phyloP scores from a whole-genome alignment of 2,113 vertebrate genomes.

The Lamprotornis superbus region DNA sequence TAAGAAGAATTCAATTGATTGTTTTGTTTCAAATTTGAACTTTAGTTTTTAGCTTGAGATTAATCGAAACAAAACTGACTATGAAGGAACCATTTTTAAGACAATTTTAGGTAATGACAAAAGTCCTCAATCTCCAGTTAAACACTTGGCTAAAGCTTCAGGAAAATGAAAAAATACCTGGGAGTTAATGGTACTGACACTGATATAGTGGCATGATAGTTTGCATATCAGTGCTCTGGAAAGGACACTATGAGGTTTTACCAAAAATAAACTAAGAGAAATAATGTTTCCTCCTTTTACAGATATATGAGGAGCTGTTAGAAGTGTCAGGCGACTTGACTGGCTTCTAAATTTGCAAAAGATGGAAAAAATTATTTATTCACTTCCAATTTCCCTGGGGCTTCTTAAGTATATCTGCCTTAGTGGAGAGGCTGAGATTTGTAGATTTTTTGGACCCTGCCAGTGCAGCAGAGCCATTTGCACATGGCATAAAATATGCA shows the following conservation, averaged over 20 bases:
- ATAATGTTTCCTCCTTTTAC: neutral
- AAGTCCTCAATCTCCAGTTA: neutral
- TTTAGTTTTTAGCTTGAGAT: neutral
- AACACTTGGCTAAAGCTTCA: neutral
- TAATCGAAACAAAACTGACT: neutral
- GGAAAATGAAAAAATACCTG: neutral
- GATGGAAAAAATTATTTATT: neutral
- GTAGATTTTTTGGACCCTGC: neutral
- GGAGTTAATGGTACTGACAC: neutral
- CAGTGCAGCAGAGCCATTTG: neutral
- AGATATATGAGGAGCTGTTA: neutral
- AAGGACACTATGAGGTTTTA: neutral
- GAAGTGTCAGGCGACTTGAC: neutral
- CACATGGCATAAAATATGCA: neutral
- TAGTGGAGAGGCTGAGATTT: neutral
- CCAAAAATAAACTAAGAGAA: neutral
- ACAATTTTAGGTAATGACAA: neutral
- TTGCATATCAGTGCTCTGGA: neutral
- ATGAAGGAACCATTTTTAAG: neutral
- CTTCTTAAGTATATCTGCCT: neutral
- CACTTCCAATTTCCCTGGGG: rapidly evolving
- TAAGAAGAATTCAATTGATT: neutral
- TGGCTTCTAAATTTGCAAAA: neutral
- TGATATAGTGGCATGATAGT: neutral
- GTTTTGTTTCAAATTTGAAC: neutral